Base-by-base conservation (phyloP, 1,140 invertebrate species). In the Homarus americanus region DNA sequence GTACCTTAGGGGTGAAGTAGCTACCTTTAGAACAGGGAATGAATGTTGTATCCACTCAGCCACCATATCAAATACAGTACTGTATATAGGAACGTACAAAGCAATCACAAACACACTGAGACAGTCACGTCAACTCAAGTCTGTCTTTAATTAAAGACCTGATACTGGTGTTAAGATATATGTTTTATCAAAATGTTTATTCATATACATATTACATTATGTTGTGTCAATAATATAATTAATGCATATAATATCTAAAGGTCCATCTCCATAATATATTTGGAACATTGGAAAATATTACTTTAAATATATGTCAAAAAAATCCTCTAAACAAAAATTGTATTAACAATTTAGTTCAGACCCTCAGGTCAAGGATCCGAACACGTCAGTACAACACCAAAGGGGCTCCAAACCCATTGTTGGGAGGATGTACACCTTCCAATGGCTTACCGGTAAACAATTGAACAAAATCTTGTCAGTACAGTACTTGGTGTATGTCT, bases 211-310 rank as follows among this genome's bases (percentile, higher is more conserved):
- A 69, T 63, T 20, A 12, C 24, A 69, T n/a, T n/a, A n/a, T n/a
- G 63, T 58, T 4, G 4, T 4, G 5, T 24, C 0, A 69, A 69
- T 69, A 69, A 10, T 4, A 4, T 28, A 4, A 32, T 32, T 28
- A 32, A 69, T 69, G n/a, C n/a, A 69, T 32, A 69, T 69, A 20
- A 63, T 69, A 69, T 32, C 9, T 69, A 69, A 69, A 69, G 63
- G n/a, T 32, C 63, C 63, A 32, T 32, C 5, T 28, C n/a, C 63
- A 69, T 69, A 69, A 69, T 69, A 69, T 28, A 69, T 4, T 69
- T 66, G n/a, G n/a, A 69, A 69, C n/a, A 69, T 69, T 32, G 7
- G n/a, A 69, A 69, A 24, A 5, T 24, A 5, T 63, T 20, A 32
- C n/a, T 28, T 32, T 32, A 69, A 28, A 69, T 32, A 10, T 28